A percentile compares a stretch with the other conserved stretches of the same genome.
These are phyloP conservation scores for Erpornis zantholeuca DNA, from an alignment of 2,113 vertebrate genomes.

Conservation along the genomic window DNA sequence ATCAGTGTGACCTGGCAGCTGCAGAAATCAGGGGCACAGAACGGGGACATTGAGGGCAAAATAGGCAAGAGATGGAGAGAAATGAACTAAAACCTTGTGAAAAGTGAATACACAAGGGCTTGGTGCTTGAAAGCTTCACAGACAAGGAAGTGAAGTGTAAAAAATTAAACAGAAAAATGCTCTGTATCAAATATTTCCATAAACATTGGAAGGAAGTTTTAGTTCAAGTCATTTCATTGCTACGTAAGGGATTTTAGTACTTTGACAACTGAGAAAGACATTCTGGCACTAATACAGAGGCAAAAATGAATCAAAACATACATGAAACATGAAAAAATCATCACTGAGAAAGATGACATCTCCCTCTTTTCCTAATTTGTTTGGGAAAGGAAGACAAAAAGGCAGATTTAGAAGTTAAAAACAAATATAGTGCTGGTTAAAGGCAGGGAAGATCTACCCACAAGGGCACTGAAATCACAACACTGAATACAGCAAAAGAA, in stretches of 20 bases:
- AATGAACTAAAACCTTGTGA: not conserved
- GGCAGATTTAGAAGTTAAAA: not conserved
- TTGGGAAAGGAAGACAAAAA: not conserved
- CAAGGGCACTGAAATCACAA: not conserved
- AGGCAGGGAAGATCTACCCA: not conserved
- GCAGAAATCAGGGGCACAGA: not conserved
- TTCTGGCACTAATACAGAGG: not conserved
- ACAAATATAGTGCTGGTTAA: not conserved
- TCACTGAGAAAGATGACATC: not conserved
- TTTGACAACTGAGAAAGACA: not conserved
- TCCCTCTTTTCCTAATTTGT: not conserved
- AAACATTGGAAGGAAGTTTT: not conserved
- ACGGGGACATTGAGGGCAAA: not conserved
- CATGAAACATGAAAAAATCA: not conserved
- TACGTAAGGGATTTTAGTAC: not conserved
- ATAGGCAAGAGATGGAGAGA: not conserved
- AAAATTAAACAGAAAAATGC: not conserved
- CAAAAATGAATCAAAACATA: not conserved
- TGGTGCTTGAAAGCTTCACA: not conserved
- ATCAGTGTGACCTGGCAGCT: not conserved
- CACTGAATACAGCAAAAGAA: fast-evolving
- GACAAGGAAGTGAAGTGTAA: not conserved
- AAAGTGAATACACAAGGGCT: not conserved
- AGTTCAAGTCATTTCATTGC: not conserved
- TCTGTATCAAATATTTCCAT: not conserved